Percentiles rank a stretch among this genome's conserved stretches.
These are phyloP conservation scores for Rhinatrema bivittatum DNA, from an alignment of 2,797 vertebrate genomes.

Conservation along the genomic window DNA sequence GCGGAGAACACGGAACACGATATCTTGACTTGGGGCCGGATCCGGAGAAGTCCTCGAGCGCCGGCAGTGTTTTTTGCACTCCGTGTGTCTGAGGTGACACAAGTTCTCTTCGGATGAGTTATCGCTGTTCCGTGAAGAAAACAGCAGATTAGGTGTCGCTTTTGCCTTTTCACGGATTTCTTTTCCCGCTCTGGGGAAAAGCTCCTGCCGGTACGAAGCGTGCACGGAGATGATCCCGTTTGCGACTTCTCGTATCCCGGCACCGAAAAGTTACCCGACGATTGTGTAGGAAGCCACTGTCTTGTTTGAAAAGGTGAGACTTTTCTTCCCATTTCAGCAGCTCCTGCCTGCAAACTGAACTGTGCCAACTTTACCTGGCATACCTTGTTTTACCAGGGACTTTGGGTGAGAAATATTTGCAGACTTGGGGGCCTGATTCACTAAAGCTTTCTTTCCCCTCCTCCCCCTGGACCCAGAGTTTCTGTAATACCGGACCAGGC, in stretches of 20 bases:
- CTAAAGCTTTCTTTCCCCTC: too few species aligned
- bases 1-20: slow-evolving; percentile 27
- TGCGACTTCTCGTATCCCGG: slow-evolving; percentile 16
- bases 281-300: too few species aligned
- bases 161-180: background rate
- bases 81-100: background rate
- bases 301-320: too few species aligned
- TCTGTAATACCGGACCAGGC: too few species aligned
- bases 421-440: too few species aligned
- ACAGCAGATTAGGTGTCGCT: slow-evolving; percentile 34
- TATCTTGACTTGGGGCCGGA: slow-evolving; percentile 14
- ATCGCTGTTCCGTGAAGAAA: slow-evolving; percentile 32
- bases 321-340: too few species aligned
- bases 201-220: rapidly evolving
- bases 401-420: too few species aligned
- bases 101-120: slow-evolving; percentile 24
- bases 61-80: background rate
- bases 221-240: slow-evolving; percentile 2
- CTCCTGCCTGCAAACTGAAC: too few species aligned
- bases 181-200: background rate
- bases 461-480: too few species aligned
- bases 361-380: too few species aligned
- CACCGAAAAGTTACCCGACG: slow-evolving; percentile 12
- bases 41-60: slow-evolving; percentile 13
- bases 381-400: too few species aligned